Evolutionary conservation across 2,888 invertebrate species (phyloP), one percentile per base, ranked within the genome.

Genomic region (Tridacna gigas): DNA sequence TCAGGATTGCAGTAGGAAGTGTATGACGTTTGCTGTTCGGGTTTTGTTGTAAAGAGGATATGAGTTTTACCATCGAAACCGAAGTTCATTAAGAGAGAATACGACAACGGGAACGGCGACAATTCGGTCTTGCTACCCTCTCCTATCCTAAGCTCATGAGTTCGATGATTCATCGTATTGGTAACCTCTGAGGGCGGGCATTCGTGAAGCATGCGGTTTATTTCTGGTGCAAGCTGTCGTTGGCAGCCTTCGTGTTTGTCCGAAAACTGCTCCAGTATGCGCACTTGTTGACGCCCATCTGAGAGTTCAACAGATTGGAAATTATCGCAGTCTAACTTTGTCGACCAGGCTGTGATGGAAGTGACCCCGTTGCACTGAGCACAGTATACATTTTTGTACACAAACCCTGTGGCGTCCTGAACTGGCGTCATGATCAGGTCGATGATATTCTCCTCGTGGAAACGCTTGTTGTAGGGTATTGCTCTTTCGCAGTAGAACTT

Each of bases 11-110:
- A 91, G 13, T 75, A 74, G 5, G 76, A 78, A 11, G 60, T 66
- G 0, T 74, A 69, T 4, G 51, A 56, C 22, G 45, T 22, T 26
- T 83, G 81, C 0, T 80, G 74, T 13, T 81, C 74, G 18, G 78
- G 76, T 26, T 82, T 67, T 0, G 90, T 90, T 37, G 86, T 91
- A 73, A 93, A 92, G 75, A 93, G 73, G 20, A 92, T 89, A 80
- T 93, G 93, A 0, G 92, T 90, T 65, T 92, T 90, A 0, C 93
- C 93, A 69, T 92, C 90, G 51, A 93, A 92, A 9, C 93, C 93
- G 80, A 93, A 93, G 81, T 93, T 93, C 89, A 93, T 91, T 0
- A 93, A 79, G 15, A 93, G 89, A 11, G 90, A 90, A 79, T 92
- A 93, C 11, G 92, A 92, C 0, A 92, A 77, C 0, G 92, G 91